A percentile compares a stretch with the other conserved stretches of the same genome.
Evolutionary conservation across 1,140 invertebrate genomes (phyloP).

Genomic region (Pseudomyrmex dendroicus): DNA sequence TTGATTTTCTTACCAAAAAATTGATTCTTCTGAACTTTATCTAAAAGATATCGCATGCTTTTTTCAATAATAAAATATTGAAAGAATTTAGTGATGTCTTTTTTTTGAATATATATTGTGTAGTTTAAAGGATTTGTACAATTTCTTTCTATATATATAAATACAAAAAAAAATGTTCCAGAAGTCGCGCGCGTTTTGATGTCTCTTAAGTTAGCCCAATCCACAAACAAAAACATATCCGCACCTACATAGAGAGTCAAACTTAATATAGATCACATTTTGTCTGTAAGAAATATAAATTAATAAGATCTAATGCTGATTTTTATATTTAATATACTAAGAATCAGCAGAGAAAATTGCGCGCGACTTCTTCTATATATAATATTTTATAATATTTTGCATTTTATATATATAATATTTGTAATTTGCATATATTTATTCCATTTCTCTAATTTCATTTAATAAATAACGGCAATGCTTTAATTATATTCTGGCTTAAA

Average conservation of each 20-base stretch:
- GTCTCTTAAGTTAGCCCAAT: no score
- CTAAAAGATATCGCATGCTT: slow-evolving; percentile 15
- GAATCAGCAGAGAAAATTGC: not conserved
- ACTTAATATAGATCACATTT: no score
- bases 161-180: not conserved
- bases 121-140: not conserved
- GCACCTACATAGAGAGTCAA: no score
- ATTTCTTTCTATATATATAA: not conserved
- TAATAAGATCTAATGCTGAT: not conserved
- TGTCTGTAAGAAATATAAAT: no score
- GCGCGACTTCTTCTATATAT: not conserved
- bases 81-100: not conserved
- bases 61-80: not conserved
- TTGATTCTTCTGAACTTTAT: not conserved
- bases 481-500: slow-evolving; percentile 5
- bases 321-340: not conserved
- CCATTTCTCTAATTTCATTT: not conserved
- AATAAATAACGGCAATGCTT: slow-evolving; percentile 1
- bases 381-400: not conserved
- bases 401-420: not conserved
- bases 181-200: not conserved
- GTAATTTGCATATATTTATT: slow-evolving; percentile 28
- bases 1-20: not conserved
- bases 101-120: not conserved
- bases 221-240: no score